phyloP scores from a whole-genome alignment of 2,797 vertebrate species.

The Lithobates pipiens region DNA sequence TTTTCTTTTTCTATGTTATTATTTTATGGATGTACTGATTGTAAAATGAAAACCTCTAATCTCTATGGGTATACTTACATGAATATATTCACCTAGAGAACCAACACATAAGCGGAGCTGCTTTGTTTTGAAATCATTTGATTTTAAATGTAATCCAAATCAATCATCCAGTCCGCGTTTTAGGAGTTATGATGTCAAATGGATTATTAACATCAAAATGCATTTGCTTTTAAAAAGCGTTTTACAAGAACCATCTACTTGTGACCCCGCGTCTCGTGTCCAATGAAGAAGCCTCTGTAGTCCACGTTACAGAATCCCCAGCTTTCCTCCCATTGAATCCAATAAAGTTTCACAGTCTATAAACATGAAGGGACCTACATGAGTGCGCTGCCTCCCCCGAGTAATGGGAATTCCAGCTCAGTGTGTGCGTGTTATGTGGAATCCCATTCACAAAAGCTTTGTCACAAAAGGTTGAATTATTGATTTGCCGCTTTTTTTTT shows the following conservation, averaged over 20 bases:
- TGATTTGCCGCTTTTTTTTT: slow-evolving; percentile 22
- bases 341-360: background rate
- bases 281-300: background rate
- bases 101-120: too few relatives aligned
- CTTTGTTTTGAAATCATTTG: too few relatives aligned
- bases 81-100: too few relatives aligned
- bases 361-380: background rate
- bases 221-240: background rate
- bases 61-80: too few relatives aligned
- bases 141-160: too few relatives aligned
- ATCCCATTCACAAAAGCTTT: slow-evolving; percentile 14
- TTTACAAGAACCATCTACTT: background rate
- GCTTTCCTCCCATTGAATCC: too few relatives aligned
- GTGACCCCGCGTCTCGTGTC: too few relatives aligned
- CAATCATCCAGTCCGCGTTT: too few relatives aligned
- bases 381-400: background rate
- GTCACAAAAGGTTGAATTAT: slow-evolving; percentile 17
- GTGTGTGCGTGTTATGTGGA: slow-evolving; percentile 8
- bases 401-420: slow-evolving; percentile 20
- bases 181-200: background rate
- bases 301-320: too few relatives aligned
- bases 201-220: background rate
- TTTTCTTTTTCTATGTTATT: too few relatives aligned
- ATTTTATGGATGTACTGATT: too few relatives aligned
- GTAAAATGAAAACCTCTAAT: too few relatives aligned